Base-by-base conservation (phyloP, 2,888 invertebrate species). In the Lepidocyrtoides sp. region DNA sequence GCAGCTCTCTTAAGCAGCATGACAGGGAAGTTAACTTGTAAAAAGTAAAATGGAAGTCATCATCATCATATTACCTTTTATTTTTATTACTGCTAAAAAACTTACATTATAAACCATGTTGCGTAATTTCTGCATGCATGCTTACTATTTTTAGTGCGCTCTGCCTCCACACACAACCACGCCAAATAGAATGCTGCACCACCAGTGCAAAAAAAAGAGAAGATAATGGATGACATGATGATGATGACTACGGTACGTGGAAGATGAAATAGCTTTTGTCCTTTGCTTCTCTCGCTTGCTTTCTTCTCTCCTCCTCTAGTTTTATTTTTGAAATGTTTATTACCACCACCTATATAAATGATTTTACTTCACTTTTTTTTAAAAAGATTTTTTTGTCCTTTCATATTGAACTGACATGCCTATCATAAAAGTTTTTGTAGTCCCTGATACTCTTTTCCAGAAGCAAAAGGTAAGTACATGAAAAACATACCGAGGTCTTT, bases 181-280 rank as follows among this genome's bases (percentile, higher is more conserved):
- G 23, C 41, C 1, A 75, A 54, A 26, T 17, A 54, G 7, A 7
- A 41, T n/a, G n/a, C 4, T 51, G 51, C 51, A 77, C 48, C 51
- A 77, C 32, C n/a, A n/a, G n/a, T 57, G 79, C 79, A 79, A 79
- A 69, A 77, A 54, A 77, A n/a, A n/a, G n/a, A n/a, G n/a, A 79
- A 23, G 54, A 79, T 79, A 57, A 79, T 79, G 79, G 54, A 79
- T 79, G 79, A 79, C 32, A 32, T 29, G 54, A n/a, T n/a, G n/a
- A n/a, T n/a, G n/a, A n/a, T n/a, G n/a, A n/a, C n/a, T n/a, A 54
- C 17, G 54, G 54, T 54, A 57, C 57, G 36, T 57, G 79, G 14
- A 79, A 69, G 84, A 66, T 66, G 69, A 84, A 69, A 84, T 36
- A 48, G 79, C 51, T 60, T 77, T 86, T 86, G 77, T 86, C 57